Percentiles rank a stretch among this genome's conserved stretches.
Conservation (phyloP, 1,140 invertebrate species). For the Drosophila hydei region DNA sequence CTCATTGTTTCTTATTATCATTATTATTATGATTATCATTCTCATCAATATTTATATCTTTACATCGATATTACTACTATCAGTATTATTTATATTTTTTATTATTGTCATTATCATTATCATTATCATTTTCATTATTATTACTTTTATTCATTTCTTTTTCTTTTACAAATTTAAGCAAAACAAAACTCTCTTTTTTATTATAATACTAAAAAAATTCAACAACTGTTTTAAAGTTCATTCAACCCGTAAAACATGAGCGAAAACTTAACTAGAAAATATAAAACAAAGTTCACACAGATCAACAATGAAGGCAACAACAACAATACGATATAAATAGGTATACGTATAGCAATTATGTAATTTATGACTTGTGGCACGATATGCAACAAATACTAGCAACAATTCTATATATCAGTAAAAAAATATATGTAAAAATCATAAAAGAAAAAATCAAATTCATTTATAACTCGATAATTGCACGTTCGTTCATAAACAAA, state of each 20-base stretch:
- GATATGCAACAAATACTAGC: constrained; percentile 41
- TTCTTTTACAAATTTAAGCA: background rate
- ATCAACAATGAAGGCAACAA: constrained; percentile 18
- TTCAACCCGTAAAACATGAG: constrained; percentile 31
- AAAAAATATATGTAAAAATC: constrained; percentile 7
- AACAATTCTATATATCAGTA: constrained; percentile 33
- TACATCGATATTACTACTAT: no score
- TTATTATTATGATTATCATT: no score
- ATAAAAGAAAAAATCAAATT: constrained; percentile 45
- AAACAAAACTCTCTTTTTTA: background rate
- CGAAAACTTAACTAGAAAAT: constrained; percentile 12
- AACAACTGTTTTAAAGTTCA: constrained; percentile 8
- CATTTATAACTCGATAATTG: constrained; percentile 69
- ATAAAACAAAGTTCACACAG: constrained; percentile 48
- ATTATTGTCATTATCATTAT: no score
- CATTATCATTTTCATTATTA: no score
- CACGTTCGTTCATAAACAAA: constrained; percentile 49
- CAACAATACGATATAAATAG: constrained; percentile 27
- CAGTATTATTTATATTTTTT: no score
- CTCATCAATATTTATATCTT: no score
- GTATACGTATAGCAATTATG: constrained; percentile 65
- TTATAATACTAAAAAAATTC: constrained; percentile 41
- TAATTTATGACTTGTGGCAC: constrained; percentile 62
- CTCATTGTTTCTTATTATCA: no score
- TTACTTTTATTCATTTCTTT: no score